A percentile compares a stretch with the other conserved stretches of the same genome.
Conservation (phyloP, 1,140 invertebrate species). For the Pantala flavescens region DNA sequence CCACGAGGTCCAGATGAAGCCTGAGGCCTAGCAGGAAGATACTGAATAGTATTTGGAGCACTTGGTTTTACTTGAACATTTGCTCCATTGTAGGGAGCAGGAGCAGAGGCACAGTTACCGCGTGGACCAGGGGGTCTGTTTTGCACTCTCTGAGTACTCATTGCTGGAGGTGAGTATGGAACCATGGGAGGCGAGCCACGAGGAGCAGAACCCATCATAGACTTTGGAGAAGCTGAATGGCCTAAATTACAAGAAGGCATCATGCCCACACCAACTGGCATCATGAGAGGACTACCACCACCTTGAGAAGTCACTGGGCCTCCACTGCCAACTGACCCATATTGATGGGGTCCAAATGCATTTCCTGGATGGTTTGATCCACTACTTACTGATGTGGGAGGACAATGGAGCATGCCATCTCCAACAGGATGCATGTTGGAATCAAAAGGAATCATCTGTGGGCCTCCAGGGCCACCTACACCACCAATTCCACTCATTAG, state of each 20-base stretch:
- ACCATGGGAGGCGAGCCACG: conserved; percentile 31
- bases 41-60: conserved; percentile 95
- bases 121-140: conserved; percentile 38
- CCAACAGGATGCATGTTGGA: conserved; percentile 43
- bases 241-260: conserved; percentile 39
- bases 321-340: conserved; percentile 37
- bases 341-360: conserved; percentile 35
- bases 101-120: not conserved
- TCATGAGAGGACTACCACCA: conserved; percentile 33
- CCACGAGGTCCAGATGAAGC: conserved; percentile 52
- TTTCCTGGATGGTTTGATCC: conserved; percentile 41
- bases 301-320: conserved; percentile 35
- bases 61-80: conserved; percentile 90
- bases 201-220: conserved; percentile 33
- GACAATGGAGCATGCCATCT: conserved; percentile 34
- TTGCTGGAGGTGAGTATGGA: conserved; percentile 19
- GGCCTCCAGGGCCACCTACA: conserved; percentile 33
- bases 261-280: conserved; percentile 42
- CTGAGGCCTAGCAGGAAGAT: conserved; percentile 78
- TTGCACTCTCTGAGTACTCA: conserved; percentile 28
- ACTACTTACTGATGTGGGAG: conserved; percentile 34
- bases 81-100: conserved; percentile 61
- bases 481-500: not conserved
- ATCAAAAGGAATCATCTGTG: conserved; percentile 40
- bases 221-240: conserved; percentile 28